Evolutionary conservation across 2,113 vertebrate species (phyloP).

Genomic region (Monopterus albus): DNA sequence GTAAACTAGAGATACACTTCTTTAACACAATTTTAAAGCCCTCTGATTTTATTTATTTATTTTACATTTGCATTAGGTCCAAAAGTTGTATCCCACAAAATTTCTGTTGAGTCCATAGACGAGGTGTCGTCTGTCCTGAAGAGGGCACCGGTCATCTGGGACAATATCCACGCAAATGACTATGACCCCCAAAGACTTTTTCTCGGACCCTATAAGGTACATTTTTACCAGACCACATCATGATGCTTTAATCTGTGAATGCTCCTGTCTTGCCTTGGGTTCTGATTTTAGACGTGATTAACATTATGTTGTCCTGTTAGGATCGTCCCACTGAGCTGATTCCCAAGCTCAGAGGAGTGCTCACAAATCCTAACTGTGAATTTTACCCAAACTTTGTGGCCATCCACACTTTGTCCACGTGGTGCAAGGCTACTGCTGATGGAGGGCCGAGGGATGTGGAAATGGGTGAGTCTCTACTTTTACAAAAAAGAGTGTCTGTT

Average conservation of each 20-base stretch:
- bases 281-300: neutral
- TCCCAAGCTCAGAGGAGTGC: constrained; percentile 91
- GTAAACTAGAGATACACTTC: no score
- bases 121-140: constrained; percentile 94
- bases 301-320: constrained; percentile 33
- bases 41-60: neutral
- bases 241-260: neutral
- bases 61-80: constrained; percentile 83
- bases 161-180: constrained; percentile 99
- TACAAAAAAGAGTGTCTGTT: no score
- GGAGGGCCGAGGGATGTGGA: constrained; percentile 90
- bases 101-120: constrained; percentile 96
- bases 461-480: constrained; percentile 85
- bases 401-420: constrained; percentile 94
- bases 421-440: constrained; percentile 91
- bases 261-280: neutral
- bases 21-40: no score
- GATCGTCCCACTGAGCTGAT: constrained; percentile 95
- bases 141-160: constrained; percentile 97
- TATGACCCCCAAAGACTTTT: constrained; percentile 98
- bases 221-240: neutral
- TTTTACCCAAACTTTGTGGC: constrained; percentile 98
- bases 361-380: constrained; percentile 99
- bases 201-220: constrained; percentile 92
- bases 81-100: constrained; percentile 97